Percentiles rank a stretch among this genome's conserved stretches.
phyloP scores from a whole-genome alignment of 2,113 vertebrate genomes.

The Silurus glanis region DNA sequence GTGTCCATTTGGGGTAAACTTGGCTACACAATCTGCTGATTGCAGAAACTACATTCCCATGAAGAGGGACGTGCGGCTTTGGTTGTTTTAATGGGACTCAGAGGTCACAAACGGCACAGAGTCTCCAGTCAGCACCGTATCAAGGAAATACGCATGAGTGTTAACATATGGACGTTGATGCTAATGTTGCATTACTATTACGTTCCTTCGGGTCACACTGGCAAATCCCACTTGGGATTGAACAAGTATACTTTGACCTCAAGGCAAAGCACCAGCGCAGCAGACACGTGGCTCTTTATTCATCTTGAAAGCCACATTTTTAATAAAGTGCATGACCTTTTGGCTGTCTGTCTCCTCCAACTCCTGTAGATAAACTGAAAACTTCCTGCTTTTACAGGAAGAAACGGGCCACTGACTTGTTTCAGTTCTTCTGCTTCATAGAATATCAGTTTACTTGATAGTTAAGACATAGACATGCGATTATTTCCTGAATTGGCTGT shows the following conservation, averaged over 20 bases:
- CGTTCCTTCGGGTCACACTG: conserved; percentile 17
- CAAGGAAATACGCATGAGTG: not conserved
- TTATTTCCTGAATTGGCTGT: not conserved
- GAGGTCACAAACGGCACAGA: conserved; percentile 3
- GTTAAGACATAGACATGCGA: not conserved
- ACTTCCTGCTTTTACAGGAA: not conserved
- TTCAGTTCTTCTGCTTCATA: not conserved
- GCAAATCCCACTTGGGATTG: conserved; percentile 6
- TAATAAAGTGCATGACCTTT: not conserved
- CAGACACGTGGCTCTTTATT: conserved; percentile 3
- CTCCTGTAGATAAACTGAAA: conserved; percentile 9
- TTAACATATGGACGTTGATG: conserved; percentile 13
- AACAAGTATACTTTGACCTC: conserved; percentile 26
- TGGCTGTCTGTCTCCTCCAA: not conserved
- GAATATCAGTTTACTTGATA: not conserved
- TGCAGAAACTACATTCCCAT: conserved; percentile 32
- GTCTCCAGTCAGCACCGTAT: conserved; percentile 8
- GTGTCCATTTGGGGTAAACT: conserved; percentile 41
- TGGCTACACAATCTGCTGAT: conserved; percentile 43
- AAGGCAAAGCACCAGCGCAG: not conserved
- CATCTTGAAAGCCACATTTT: too few species aligned
- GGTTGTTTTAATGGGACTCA: conserved; percentile 42
- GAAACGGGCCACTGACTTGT: not conserved
- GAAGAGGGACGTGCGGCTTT: not conserved
- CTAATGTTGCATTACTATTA: not conserved